Conservation (phyloP, 2,797 vertebrate genomes). For the Anguilla marmorata region DNA sequence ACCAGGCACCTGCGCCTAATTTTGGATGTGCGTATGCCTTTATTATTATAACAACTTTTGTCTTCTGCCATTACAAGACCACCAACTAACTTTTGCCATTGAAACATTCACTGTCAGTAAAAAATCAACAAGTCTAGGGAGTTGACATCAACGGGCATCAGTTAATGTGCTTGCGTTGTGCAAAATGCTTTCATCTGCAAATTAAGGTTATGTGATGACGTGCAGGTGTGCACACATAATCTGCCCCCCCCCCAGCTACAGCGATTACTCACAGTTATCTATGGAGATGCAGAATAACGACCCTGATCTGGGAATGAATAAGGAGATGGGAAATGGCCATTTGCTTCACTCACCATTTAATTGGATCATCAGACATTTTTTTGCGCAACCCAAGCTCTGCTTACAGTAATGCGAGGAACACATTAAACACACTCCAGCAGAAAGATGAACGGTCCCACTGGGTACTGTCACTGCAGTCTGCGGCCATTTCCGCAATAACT, state of each 20-base stretch:
- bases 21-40: too few species aligned
- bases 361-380: slow-evolving; percentile 16
- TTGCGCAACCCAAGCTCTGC: neutral
- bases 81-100: neutral
- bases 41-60: too few species aligned
- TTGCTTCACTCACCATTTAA: slow-evolving; percentile 7
- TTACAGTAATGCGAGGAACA: slow-evolving; percentile 14
- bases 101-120: neutral
- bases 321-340: neutral
- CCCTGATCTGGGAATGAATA: neutral
- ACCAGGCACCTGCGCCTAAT: too few species aligned
- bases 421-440: neutral
- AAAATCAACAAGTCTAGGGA: neutral
- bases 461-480: neutral
- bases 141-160: neutral
- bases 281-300: neutral
- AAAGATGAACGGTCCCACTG: slow-evolving; percentile 24
- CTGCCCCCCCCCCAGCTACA: neutral
- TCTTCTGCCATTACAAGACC: neutral
- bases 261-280: neutral
- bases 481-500: neutral
- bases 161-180: neutral
- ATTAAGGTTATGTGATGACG: neutral
- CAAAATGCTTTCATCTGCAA: neutral
- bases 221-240: neutral